Conservation (phyloP, 2,797 vertebrate genomes). For the Argyrosomus regius region DNA sequence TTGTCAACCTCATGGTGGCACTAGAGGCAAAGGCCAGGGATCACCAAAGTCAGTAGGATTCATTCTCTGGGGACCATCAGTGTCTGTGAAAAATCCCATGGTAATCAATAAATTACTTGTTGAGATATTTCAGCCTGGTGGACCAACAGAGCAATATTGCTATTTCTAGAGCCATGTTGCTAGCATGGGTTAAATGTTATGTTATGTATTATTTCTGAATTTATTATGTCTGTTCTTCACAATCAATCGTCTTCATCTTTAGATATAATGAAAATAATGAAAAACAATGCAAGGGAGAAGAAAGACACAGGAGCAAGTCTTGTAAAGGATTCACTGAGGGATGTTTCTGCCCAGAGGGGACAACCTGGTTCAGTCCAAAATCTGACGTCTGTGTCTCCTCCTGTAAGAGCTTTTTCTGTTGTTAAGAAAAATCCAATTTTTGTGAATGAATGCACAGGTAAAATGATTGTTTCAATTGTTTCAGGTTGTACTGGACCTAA, state of each 20-base stretch:
- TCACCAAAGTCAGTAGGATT: background rate
- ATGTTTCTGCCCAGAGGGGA: conserved; percentile 87
- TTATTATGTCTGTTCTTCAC: background rate
- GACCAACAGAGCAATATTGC: background rate
- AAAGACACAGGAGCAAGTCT: rapidly evolving
- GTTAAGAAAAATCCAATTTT: background rate
- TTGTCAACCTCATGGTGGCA: background rate
- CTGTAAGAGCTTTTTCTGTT: conserved; percentile 78
- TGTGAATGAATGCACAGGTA: background rate
- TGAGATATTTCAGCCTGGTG: background rate
- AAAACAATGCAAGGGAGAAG: conserved; percentile 19
- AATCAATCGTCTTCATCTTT: conserved; percentile 14
- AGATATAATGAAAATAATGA: conserved; percentile 76
- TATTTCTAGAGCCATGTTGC: background rate
- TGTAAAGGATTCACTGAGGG: conserved; percentile 77
- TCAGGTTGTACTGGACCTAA: conserved; percentile 88
- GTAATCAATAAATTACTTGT: background rate
- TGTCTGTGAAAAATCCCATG: background rate
- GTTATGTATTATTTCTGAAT: background rate
- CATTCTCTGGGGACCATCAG: background rate
- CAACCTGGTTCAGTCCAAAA: conserved; percentile 76
- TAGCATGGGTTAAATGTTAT: background rate
- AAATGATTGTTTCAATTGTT: conserved; percentile 40
- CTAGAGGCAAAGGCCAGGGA: background rate
- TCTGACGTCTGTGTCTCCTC: conserved; percentile 80